Percentiles rank a stretch among this genome's conserved stretches.
Conservation (phyloP, 2,113 vertebrate species). For the Colinus virginianus region DNA sequence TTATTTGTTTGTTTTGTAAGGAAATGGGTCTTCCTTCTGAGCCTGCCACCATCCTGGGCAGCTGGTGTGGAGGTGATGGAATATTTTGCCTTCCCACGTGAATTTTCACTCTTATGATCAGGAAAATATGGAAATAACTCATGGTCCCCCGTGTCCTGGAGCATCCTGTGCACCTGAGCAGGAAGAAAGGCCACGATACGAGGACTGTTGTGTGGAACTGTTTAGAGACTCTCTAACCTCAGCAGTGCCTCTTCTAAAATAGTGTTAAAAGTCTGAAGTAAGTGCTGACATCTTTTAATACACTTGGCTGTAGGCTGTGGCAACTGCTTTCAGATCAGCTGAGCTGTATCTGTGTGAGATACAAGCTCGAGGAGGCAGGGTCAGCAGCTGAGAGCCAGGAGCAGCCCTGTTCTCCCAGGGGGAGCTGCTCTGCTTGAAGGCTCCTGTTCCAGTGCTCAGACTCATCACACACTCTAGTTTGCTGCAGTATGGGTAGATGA, state of each 20-base stretch:
- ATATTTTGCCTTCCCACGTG: slow-evolving; percentile 1
- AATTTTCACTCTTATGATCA: not conserved
- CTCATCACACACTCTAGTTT: not conserved
- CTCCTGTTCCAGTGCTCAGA: not conserved
- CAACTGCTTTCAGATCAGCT: not conserved
- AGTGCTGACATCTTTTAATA: not conserved
- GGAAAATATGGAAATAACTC: not conserved
- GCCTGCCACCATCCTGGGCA: not conserved
- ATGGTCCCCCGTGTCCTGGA: fast-evolving
- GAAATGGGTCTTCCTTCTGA: not conserved
- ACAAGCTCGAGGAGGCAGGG: not conserved
- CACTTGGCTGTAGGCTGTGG: not conserved
- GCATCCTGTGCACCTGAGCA: not conserved
- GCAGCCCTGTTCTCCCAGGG: fast-evolving
- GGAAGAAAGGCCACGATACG: not conserved
- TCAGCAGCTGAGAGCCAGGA: not conserved
- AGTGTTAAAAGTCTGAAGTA: not conserved
- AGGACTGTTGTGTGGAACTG: not conserved
- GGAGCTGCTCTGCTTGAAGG: not conserved
- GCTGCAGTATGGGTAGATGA: not conserved
- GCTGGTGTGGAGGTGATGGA: not conserved
- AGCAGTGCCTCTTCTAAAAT: not conserved
- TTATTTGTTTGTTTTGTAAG: not conserved
- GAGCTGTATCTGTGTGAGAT: not conserved
- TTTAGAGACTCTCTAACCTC: not conserved